phyloP scores from a whole-genome alignment of 53 echinoderm and acorn worm species.

The Glandiceps talaboti region DNA sequence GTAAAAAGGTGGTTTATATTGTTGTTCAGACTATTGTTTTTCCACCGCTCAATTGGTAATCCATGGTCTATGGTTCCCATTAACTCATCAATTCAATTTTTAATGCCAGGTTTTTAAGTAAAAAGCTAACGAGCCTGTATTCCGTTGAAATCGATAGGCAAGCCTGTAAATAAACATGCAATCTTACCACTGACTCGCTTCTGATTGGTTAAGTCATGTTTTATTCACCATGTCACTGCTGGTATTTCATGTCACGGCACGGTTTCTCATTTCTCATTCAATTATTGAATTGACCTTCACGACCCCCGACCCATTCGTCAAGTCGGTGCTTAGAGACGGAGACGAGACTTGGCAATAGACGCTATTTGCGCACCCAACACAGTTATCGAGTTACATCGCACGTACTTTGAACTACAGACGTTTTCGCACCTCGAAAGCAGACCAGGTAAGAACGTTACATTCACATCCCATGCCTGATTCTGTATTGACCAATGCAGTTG shows the following conservation, averaged over 20 bases:
- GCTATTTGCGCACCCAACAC: too few relatives aligned
- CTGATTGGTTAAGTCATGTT: not conserved
- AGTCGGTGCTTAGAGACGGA: not conserved
- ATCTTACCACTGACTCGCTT: not conserved
- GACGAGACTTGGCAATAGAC: too few relatives aligned
- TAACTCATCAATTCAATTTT: not conserved
- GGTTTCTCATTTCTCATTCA: not conserved
- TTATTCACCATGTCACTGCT: not conserved
- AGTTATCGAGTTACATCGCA: too few relatives aligned
- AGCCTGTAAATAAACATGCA: too few relatives aligned
- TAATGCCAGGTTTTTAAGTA: not conserved
- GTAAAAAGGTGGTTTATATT: too few relatives aligned
- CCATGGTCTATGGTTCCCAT: not conserved
- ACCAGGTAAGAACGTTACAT: too few relatives aligned
- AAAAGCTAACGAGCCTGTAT: not conserved
- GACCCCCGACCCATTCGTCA: not conserved
- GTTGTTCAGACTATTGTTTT: not conserved
- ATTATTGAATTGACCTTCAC: not conserved
- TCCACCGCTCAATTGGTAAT: not conserved
- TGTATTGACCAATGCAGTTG: too few relatives aligned
- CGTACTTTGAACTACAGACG: too few relatives aligned
- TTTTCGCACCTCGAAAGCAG: too few relatives aligned
- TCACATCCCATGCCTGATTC: too few relatives aligned
- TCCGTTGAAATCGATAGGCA: not conserved
- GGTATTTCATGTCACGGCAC: not conserved